Percentiles rank a stretch among this genome's conserved stretches.
Conservation (phyloP, 2,888 invertebrate genomes). For the Brachynemurus nebulosus region DNA sequence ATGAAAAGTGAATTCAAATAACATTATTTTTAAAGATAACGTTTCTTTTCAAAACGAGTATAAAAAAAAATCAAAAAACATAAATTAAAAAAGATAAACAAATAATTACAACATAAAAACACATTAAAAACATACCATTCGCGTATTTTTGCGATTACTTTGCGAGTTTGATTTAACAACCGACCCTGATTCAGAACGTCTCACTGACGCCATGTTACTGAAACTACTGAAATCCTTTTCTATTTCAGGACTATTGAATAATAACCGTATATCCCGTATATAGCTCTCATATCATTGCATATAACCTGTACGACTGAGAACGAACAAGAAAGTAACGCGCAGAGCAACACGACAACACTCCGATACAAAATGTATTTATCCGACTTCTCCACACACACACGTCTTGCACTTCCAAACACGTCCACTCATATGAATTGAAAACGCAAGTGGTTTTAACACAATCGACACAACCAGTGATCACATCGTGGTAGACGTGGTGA, state of each 20-base stretch:
- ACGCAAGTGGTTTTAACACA: not conserved
- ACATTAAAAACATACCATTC: constrained; percentile 5
- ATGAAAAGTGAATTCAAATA: not conserved
- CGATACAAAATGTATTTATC: no score
- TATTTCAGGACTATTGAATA: not conserved
- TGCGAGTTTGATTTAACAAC: not conserved
- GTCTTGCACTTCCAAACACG: no score
- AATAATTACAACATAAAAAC: not conserved
- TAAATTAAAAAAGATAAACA: not conserved
- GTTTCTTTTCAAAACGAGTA: not conserved
- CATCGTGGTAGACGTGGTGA: no score
- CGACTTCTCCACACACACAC: no score
- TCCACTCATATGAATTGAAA: constrained; percentile 1
- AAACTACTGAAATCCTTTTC: not conserved
- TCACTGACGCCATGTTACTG: constrained; percentile 1
- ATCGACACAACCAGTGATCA: no score
- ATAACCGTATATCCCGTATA: not conserved
- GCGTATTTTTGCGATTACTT: constrained; percentile 5
- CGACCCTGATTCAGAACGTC: not conserved
- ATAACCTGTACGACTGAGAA: not conserved
- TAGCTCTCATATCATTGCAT: not conserved
- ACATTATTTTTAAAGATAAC: not conserved
- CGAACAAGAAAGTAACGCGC: not conserved
- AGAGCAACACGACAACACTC: no score
- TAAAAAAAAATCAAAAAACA: not conserved